phyloP scores from a whole-genome alignment of 1,140 invertebrate genomes.

The Scaptomyza pallida region DNA sequence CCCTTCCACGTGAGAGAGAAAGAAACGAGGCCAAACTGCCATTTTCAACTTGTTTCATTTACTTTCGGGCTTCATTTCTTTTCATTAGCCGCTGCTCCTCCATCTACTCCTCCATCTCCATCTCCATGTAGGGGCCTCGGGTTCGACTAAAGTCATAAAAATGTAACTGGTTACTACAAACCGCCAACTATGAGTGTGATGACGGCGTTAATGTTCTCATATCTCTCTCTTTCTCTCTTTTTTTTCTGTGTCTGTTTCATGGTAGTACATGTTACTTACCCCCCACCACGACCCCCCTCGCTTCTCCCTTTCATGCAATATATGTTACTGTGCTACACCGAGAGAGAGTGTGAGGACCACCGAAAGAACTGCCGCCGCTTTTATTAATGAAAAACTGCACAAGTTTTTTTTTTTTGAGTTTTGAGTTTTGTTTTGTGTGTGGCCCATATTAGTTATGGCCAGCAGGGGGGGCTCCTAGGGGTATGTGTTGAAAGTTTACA shows the following conservation, averaged over 20 bases:
- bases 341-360: constrained; percentile 2
- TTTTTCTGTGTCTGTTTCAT: constrained; percentile 1
- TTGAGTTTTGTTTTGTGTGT: constrained; percentile 31
- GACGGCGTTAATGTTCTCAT: constrained; percentile 69
- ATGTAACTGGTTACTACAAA: constrained; percentile 73
- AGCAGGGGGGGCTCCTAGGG: constrained; percentile 23
- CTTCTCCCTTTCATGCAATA: constrained; percentile 51
- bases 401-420: constrained; percentile 59
- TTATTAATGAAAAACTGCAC: constrained; percentile 81
- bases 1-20: no score
- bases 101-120: constrained; percentile 58
- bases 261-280: constrained; percentile 28
- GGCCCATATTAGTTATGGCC: constrained; percentile 52
- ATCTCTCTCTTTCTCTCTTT: constrained; percentile 56
- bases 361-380: constrained; percentile 47
- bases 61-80: constrained; percentile 69
- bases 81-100: constrained; percentile 66
- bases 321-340: constrained; percentile 71
- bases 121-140: constrained; percentile 34
- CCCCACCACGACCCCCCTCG: constrained; percentile 5
- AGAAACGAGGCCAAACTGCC: constrained; percentile 32
- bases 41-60: constrained; percentile 55
- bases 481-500: constrained; percentile 22
- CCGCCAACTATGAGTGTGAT: constrained; percentile 33
- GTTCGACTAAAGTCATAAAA: constrained; percentile 68